phyloP scores from a whole-genome alignment of 2,888 invertebrate species.

The Lampropteryx suffumata region DNA sequence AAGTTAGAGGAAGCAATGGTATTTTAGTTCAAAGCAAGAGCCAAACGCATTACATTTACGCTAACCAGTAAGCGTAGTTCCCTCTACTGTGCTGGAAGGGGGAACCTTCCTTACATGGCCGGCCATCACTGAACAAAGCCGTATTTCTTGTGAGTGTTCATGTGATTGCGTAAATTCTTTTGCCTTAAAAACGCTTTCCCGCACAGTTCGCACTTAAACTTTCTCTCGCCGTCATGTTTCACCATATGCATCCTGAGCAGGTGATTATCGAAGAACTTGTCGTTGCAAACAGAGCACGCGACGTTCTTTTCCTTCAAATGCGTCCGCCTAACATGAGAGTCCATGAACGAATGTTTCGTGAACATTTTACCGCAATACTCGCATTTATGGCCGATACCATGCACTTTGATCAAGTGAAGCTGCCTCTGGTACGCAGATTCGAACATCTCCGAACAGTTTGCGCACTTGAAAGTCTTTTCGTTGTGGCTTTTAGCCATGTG shows the following conservation, averaged over 20 bases:
- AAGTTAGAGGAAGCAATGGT: too few relatives aligned
- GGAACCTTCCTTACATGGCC: too few relatives aligned
- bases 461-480: conserved; percentile 68
- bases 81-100: too few relatives aligned
- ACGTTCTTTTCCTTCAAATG: conserved; percentile 75
- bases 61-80: too few relatives aligned
- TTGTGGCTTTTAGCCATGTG: conserved; percentile 69
- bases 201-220: conserved; percentile 82
- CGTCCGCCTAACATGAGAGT: conserved; percentile 67
- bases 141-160: conserved; percentile 75
- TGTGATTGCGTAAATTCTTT: conserved; percentile 83
- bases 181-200: conserved; percentile 81
- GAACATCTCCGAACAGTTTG: conserved; percentile 70
- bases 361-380: conserved; percentile 69
- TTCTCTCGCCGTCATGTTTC: conserved; percentile 79
- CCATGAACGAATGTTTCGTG: conserved; percentile 73
- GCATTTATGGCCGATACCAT: conserved; percentile 71
- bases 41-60: too few relatives aligned
- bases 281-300: conserved; percentile 65
- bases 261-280: conserved; percentile 72
- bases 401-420: conserved; percentile 77
- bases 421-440: conserved; percentile 78
- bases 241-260: conserved; percentile 74
- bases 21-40: too few relatives aligned
- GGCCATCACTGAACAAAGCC: conserved; percentile 52